phyloP scores from a whole-genome alignment of 2,113 vertebrate species.

The Myanophis thanlyinensis region DNA sequence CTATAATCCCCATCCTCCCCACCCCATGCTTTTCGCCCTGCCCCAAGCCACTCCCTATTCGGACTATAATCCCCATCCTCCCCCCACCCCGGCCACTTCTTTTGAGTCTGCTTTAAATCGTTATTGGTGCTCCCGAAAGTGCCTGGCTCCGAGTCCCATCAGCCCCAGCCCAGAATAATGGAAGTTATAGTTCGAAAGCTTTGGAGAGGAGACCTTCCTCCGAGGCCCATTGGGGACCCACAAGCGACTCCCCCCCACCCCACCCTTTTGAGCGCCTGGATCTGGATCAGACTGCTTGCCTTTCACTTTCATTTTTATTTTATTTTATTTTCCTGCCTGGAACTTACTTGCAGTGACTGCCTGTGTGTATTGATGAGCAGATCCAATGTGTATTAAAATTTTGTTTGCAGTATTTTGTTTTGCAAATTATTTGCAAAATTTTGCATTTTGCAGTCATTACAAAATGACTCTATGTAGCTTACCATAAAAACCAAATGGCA shows the following conservation, averaged over 20 bases:
- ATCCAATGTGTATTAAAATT: neutral
- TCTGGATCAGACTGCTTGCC: neutral
- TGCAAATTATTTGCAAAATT: too few relatives aligned
- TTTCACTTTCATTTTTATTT: neutral
- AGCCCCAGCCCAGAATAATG: neutral
- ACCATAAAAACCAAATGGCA: neutral
- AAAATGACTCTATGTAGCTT: neutral
- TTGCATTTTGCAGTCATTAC: too few relatives aligned
- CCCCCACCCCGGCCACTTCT: neutral
- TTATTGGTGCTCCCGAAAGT: accelerated
- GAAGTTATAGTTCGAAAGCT: neutral
- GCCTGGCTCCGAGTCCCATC: neutral
- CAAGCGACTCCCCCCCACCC: neutral
- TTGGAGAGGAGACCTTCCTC: neutral
- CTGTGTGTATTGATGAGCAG: neutral
- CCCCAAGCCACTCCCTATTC: too few relatives aligned
- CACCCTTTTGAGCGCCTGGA: neutral
- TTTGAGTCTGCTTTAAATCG: neutral
- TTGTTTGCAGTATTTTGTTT: neutral
- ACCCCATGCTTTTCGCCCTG: too few relatives aligned
- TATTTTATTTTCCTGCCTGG: too few relatives aligned
- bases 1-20: neutral
- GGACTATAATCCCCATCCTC: too few relatives aligned
- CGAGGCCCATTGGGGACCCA: neutral
- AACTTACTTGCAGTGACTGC: neutral